Base-by-base conservation (phyloP, 2,888 invertebrate genomes). In the Sinhomidia bicolor region DNA sequence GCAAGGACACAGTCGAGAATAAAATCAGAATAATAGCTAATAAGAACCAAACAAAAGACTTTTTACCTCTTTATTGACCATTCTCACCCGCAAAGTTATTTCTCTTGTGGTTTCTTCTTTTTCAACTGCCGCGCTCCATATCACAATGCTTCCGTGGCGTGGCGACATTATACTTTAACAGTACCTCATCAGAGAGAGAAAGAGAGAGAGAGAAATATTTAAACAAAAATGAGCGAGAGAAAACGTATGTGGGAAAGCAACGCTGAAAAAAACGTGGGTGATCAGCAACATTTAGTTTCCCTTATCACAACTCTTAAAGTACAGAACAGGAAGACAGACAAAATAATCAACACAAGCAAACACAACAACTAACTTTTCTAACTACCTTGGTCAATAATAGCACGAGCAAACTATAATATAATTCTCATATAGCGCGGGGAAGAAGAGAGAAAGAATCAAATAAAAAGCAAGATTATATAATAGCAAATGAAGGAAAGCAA, bases 71-170 rank as follows among this genome's bases (percentile, higher is more conserved):
- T 71, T 41, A 71, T 71, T 71, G 41, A 71, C 71, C 74, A 74
- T 74, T 74, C 47, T 74, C 74, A 74, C 74, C 74, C 74, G 29
- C 74, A 74, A 74, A 47, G n/a, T 74, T 71, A 71, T 44, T 71
- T 44, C 71, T 74, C 74, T 47, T 74, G 74, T 20, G 74, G 47
- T 74, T 74, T 51, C 74, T 26, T 51, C 47, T 4, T 74, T 74
- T 36, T 10, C n/a, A n/a, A 44, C n/a, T 71, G 23, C 36, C 17
- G 6, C 17, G 6, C 12, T 60, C 12, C 12, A 10, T 26, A 54
- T 54, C 32, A n/a, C n/a, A 29, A n/a, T 32, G n/a, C 68, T 68
- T 41, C 68, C 68, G 17, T 29, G 41, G 71, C 17, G 71, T 71
- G 44, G 71, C 12, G 10, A 6, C 9, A 44, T 71, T 71, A 71